Evolutionary conservation across 2,797 vertebrate genomes (phyloP).

Genomic region (Pipistrellus pipistrellus): DNA sequence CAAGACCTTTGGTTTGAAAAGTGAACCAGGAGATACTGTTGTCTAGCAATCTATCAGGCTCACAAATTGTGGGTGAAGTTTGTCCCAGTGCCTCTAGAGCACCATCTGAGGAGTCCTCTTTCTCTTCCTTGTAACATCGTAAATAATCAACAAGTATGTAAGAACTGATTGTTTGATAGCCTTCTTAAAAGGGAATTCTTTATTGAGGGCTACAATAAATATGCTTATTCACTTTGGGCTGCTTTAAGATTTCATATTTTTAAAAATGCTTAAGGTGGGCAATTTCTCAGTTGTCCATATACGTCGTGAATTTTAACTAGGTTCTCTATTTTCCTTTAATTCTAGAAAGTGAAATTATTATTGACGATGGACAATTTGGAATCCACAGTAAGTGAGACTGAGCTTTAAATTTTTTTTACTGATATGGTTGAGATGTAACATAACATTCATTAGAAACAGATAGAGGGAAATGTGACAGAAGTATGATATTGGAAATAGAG

Average conservation of each 20-base stretch:
- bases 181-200: slow-evolving; percentile 63
- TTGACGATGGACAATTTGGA: slow-evolving; percentile 96
- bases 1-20: slow-evolving; percentile 71
- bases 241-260: slow-evolving; percentile 66
- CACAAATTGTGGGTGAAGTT: slow-evolving; percentile 29
- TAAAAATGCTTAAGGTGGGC: slow-evolving; percentile 66
- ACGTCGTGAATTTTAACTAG: slow-evolving; percentile 77
- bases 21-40: background rate
- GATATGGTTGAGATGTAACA: background rate
- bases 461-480: slow-evolving; percentile 13
- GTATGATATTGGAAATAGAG: slow-evolving; percentile 25
- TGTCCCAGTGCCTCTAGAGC: slow-evolving; percentile 32
- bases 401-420: slow-evolving; percentile 56
- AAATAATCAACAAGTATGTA: slow-evolving; percentile 8
- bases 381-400: slow-evolving; percentile 93
- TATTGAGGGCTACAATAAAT: slow-evolving; percentile 83
- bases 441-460: slow-evolving; percentile 49
- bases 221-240: slow-evolving; percentile 83
- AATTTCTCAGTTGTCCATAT: slow-evolving; percentile 71
- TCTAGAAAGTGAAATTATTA: slow-evolving; percentile 90
- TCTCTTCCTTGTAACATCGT: slow-evolving; percentile 34
- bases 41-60: background rate
- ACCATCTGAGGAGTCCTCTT: slow-evolving; percentile 40
- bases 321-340: slow-evolving; percentile 85
- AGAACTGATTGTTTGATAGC: slow-evolving; percentile 57